Percentiles rank a stretch among this genome's conserved stretches.
These are phyloP conservation scores for Leptinotarsa juncta DNA, from an alignment of 2,888 invertebrate genomes.

Conservation along the genomic window DNA sequence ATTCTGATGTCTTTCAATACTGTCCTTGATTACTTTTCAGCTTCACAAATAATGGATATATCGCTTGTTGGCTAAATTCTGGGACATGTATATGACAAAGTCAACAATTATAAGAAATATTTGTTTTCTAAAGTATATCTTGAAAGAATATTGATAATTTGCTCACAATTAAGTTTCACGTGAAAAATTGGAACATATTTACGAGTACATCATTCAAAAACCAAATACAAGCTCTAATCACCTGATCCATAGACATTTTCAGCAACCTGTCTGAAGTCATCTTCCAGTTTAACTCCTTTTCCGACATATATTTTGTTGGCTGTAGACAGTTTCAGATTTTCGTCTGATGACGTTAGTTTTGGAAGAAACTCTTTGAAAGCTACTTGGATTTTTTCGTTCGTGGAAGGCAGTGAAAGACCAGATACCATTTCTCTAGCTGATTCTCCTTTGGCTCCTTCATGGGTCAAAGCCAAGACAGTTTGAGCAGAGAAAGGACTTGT, in stretches of 20 bases:
- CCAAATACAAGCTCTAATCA: neutral
- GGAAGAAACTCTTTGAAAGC: constrained; percentile 43
- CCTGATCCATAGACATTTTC: constrained; percentile 72
- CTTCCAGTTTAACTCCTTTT: constrained; percentile 67
- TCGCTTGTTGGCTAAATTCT: no score
- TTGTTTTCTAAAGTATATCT: no score
- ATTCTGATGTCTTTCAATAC: no score
- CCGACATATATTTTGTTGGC: constrained; percentile 73
- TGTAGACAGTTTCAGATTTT: constrained; percentile 48
- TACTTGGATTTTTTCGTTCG: constrained; percentile 34
- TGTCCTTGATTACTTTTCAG: no score
- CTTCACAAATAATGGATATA: no score
- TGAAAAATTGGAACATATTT: neutral
- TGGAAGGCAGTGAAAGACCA: constrained; percentile 48
- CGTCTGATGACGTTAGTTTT: constrained; percentile 42
- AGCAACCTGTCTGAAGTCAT: constrained; percentile 70
- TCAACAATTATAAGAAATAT: no score
- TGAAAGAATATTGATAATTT: neutral
- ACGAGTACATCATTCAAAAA: neutral
- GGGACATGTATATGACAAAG: no score
- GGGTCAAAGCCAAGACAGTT: constrained; percentile 55
- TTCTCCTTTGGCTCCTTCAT: constrained; percentile 55
- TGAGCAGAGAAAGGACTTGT: constrained; percentile 58
- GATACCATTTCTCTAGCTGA: constrained; percentile 53
- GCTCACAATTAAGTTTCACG: neutral